Conservation (phyloP, 2,113 vertebrate species). For the Oryzias curvinotus region DNA sequence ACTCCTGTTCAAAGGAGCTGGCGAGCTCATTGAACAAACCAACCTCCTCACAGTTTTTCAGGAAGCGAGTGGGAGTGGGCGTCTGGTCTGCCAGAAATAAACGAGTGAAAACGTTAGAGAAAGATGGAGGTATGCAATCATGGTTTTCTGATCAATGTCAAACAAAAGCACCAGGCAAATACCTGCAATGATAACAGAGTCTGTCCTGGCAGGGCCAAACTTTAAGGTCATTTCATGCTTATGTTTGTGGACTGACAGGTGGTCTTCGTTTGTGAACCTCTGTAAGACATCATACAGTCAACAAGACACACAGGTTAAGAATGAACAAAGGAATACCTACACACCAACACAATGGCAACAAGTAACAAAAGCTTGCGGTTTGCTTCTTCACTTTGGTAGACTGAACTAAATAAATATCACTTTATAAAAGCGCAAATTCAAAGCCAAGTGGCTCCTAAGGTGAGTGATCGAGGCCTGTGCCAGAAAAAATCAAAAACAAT, state of each 20-base stretch:
- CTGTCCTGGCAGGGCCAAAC: conserved; percentile 95
- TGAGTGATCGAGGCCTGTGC: background rate
- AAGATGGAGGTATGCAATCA: background rate
- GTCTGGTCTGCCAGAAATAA: conserved; percentile 85
- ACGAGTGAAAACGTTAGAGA: background rate
- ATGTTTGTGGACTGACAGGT: conserved; percentile 97
- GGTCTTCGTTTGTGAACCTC: conserved; percentile 99
- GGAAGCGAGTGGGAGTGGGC: conserved; percentile 94
- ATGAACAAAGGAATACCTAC: background rate
- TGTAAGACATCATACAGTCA: conserved; percentile 51
- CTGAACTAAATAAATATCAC: background rate
- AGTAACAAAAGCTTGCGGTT: background rate
- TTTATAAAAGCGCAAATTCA: background rate
- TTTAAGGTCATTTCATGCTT: conserved; percentile 99
- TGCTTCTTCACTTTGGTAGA: background rate
- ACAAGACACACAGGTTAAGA: background rate
- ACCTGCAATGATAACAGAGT: conserved; percentile 98
- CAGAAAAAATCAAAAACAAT: background rate
- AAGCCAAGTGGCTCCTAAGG: background rate
- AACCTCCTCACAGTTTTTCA: conserved; percentile 98
- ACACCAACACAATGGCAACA: background rate
- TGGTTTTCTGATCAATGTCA: background rate
- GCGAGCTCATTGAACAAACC: conserved; percentile 96
- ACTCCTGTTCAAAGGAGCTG: conserved; percentile 94
- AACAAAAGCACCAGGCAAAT: conserved; percentile 11